Percentiles rank a stretch among this genome's conserved stretches.
phyloP scores from a whole-genome alignment of 2,113 vertebrate species.

The Scomber colias region DNA sequence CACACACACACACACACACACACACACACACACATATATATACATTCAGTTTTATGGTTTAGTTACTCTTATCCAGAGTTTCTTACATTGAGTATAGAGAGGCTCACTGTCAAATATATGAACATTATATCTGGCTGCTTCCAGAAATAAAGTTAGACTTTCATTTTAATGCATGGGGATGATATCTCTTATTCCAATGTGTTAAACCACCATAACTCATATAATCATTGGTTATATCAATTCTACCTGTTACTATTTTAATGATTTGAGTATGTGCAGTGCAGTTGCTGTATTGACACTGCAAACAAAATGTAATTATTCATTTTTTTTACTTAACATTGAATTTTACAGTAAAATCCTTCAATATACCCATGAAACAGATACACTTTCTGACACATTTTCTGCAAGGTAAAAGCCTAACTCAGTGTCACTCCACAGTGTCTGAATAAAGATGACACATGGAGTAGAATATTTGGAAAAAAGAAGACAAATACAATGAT shows the following conservation, averaged over 20 bases:
- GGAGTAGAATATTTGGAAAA: slow-evolving; percentile 28
- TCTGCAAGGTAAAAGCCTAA: slow-evolving; percentile 11
- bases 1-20: slow-evolving; percentile 2
- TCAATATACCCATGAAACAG: slow-evolving; percentile 30
- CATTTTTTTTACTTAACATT: background rate
- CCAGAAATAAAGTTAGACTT: background rate
- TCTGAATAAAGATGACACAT: slow-evolving; percentile 54
- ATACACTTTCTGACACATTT: background rate
- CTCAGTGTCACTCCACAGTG: slow-evolving; percentile 20
- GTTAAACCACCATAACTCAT: background rate
- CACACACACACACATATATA: slow-evolving; percentile 38
- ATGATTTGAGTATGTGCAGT: background rate
- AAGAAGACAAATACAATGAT: slow-evolving; percentile 46
- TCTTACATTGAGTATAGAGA: background rate
- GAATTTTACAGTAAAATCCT: slow-evolving; percentile 19
- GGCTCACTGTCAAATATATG: background rate
- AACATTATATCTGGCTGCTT: slow-evolving; percentile 1
- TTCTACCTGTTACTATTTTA: background rate
- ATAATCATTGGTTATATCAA: background rate
- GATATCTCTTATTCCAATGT: background rate
- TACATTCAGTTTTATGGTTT: slow-evolving; percentile 26
- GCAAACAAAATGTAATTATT: background rate
- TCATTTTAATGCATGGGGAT: background rate
- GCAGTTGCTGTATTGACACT: slow-evolving; percentile 17
- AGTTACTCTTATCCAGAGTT: slow-evolving; percentile 18